Conservation (phyloP, 2,113 vertebrate species). For the Calidris pugnax region DNA sequence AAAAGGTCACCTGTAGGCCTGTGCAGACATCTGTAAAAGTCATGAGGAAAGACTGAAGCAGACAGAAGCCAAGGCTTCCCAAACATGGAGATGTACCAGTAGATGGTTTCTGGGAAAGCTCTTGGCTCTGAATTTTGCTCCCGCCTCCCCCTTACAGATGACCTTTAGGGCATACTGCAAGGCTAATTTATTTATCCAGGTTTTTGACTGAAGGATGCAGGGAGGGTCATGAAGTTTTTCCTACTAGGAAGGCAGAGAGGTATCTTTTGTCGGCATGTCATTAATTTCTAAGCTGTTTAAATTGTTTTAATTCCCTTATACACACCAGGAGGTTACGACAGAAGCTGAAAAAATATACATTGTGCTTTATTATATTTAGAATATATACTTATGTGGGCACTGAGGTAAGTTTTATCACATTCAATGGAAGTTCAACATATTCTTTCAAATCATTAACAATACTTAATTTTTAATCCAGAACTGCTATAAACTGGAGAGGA, state of each 20-base stretch:
- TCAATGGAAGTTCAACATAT: neutral
- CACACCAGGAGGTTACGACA: neutral
- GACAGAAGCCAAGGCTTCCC: neutral
- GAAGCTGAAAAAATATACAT: neutral
- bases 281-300: neutral
- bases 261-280: neutral
- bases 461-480: neutral
- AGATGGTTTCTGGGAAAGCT: neutral
- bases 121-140: neutral
- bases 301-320: neutral
- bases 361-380: neutral
- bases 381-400: neutral
- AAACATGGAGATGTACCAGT: neutral
- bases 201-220: neutral
- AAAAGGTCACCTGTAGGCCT: neutral
- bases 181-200: neutral
- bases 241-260: neutral
- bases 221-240: neutral
- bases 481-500: neutral
- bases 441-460: neutral
- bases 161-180: neutral
- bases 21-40: neutral
- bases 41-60: neutral
- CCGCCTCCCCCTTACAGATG: neutral
- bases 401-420: neutral